Evolutionary conservation across 2,888 invertebrate genomes (phyloP).

Genomic region (Notocelia uddmanniana): DNA sequence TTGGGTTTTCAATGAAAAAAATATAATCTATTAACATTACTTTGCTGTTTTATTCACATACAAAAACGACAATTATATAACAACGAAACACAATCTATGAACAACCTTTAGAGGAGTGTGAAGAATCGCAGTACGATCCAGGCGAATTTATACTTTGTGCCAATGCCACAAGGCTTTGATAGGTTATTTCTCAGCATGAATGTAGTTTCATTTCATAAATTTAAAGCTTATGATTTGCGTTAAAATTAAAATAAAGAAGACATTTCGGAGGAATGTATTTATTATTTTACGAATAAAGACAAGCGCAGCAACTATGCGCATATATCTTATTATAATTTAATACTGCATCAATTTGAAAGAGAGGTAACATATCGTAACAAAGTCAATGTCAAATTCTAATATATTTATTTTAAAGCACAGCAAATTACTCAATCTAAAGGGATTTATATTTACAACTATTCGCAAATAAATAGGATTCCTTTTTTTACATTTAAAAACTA

Average conservation of each 20-base stretch:
- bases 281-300: conserved; percentile 32
- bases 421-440: background rate
- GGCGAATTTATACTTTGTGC: too few relatives aligned
- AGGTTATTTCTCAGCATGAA: too few relatives aligned
- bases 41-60: conserved; percentile 13
- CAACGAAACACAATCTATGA: too few relatives aligned
- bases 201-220: too few relatives aligned
- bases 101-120: too few relatives aligned
- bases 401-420: conserved; percentile 23
- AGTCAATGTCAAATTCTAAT: conserved; percentile 16
- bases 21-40: conserved; percentile 26
- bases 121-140: too few relatives aligned
- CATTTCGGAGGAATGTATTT: conserved; percentile 40
- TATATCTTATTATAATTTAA: conserved; percentile 33
- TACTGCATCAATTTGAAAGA: conserved; percentile 26
- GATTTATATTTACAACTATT: conserved; percentile 30
- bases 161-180: too few relatives aligned
- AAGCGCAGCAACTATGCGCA: conserved; percentile 6
- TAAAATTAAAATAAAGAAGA: conserved; percentile 9
- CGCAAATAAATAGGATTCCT: conserved; percentile 40
- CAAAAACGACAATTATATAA: background rate
- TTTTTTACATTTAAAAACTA: conserved; percentile 49
- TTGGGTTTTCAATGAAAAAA: conserved; percentile 17
- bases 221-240: background rate
- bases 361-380: conserved; percentile 13